A percentile compares a stretch with the other conserved stretches of the same genome.
Conservation (phyloP, 2,888 invertebrate species). For the Vesta saturnalis region DNA sequence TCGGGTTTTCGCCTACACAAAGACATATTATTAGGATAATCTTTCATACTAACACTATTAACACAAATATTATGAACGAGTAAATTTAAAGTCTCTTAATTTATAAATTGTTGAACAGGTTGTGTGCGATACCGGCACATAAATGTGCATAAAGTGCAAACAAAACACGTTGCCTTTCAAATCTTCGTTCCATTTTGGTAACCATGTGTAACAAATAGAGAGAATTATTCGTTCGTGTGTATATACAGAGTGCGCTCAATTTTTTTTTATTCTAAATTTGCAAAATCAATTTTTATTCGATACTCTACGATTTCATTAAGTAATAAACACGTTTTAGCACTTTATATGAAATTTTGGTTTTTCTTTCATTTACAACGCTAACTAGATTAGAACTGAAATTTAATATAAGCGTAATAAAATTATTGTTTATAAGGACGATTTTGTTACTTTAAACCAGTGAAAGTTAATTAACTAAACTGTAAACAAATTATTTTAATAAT, state of each 20-base stretch:
- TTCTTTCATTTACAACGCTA: not conserved
- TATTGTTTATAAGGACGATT: slow-evolving; percentile 11
- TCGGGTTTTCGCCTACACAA: slow-evolving; percentile 56
- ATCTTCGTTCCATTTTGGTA: slow-evolving; percentile 59
- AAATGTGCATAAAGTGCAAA: slow-evolving; percentile 53
- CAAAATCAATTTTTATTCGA: not conserved
- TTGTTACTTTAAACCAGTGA: not conserved
- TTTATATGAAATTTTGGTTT: not conserved
- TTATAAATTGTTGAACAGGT: slow-evolving; percentile 39
- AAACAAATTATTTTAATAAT: not conserved
- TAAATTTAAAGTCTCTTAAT: slow-evolving; percentile 2
- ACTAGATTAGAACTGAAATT: slow-evolving; percentile 11
- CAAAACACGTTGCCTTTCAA: slow-evolving; percentile 53
- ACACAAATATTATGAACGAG: not conserved
- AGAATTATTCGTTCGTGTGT: slow-evolving; percentile 29
- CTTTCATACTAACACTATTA: slow-evolving; percentile 20
- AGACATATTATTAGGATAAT: slow-evolving; percentile 37
- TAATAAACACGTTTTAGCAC: not conserved
- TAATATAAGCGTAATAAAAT: not conserved
- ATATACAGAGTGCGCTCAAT: slow-evolving; percentile 15
- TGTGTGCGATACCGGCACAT: slow-evolving; percentile 34
- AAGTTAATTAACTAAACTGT: not conserved
- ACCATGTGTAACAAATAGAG: slow-evolving; percentile 58
- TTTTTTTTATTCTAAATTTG: not conserved
- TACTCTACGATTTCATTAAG: not conserved